A percentile compares a stretch with the other conserved stretches of the same genome.
Evolutionary conservation across 2,113 vertebrate species (phyloP).

Genomic region (Protobothrops mucrosquamatus): DNA sequence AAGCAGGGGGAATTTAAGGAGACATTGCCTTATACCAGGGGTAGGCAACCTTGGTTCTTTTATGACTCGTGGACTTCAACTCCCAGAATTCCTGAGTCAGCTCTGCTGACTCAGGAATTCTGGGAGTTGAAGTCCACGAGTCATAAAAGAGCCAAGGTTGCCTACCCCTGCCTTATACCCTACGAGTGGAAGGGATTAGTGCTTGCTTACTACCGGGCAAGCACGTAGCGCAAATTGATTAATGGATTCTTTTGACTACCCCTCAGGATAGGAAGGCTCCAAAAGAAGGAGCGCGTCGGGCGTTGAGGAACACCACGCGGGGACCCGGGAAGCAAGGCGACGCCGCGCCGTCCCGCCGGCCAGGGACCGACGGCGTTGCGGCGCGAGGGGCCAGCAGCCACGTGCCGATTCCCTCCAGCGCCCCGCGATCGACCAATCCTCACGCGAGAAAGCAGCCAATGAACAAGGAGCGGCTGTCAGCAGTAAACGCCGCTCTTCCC

Average conservation of each 20-base stretch:
- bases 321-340: no score
- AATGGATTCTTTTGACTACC: neutral
- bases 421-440: conserved; percentile 5
- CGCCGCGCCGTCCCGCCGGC: neutral
- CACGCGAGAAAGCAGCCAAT: conserved; percentile 41
- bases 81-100: no score
- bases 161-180: no score
- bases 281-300: neutral
- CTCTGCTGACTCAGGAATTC: no score
- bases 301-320: neutral
- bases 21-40: no score
- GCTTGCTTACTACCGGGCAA: no score
- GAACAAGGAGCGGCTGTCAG: conserved; percentile 16
- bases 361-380: neutral
- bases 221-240: neutral
- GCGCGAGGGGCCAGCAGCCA: neutral
- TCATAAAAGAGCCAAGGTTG: no score
- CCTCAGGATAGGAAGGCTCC: neutral
- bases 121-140: no score
- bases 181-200: neutral
- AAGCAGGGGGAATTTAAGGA: no score
- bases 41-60: no score
- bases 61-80: no score
- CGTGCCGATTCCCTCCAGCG: conserved; percentile 41
- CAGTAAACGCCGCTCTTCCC: conserved; percentile 14